Evolutionary conservation across 2,797 vertebrate genomes (phyloP), one percentile per base, ranked within the genome.

Genomic region (Antrozous pallidus): DNA sequence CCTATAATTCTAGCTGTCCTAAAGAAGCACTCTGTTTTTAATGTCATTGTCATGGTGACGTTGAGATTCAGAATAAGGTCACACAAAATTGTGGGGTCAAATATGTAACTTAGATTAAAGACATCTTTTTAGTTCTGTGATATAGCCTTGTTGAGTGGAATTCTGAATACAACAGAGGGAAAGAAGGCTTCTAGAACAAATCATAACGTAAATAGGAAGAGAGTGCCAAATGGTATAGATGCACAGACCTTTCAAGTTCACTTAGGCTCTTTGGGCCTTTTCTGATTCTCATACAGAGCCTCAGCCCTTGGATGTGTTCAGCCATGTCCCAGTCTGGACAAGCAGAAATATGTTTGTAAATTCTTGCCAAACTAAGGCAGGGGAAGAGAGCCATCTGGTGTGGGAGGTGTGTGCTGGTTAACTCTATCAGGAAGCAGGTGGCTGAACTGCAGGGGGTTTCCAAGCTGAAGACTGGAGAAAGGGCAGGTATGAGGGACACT

Each of bases 361-460:
- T 97, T 92, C 79, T 93, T 96, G 95, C 95, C 97, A 97, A 96
- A 93, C n/a, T 84, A 94, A 95, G 81, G 54, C 94, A 70, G 40
- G 88, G 88, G 90, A 96, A 90, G 88, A 31, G 70, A 96, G 82
- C 95, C 96, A 97, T 97, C 96, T 97, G 97, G 94, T 81, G 45
- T 96, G 94, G 96, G 95, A 96, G 95, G 88, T 94, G 6, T 74
- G 18, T 58, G 92, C 90, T 17, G 42, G 84, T 97, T 97, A 95
- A 91, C 88, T 88, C 83, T 88, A 92, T 91, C 88, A 88, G 89
- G 94, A 97, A 97, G 96, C 96, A 97, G 97, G 96, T 97, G 97
- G 97, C 94, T 45, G 49, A 90, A n/a, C 96, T 87, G 88, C 86
- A 69, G 95, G 96, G 80, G 94, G 90, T 92, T 95, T 90, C 65